Evolutionary conservation across 2,113 vertebrate genomes (phyloP).

Genomic region (Antechinus stuartii): DNA sequence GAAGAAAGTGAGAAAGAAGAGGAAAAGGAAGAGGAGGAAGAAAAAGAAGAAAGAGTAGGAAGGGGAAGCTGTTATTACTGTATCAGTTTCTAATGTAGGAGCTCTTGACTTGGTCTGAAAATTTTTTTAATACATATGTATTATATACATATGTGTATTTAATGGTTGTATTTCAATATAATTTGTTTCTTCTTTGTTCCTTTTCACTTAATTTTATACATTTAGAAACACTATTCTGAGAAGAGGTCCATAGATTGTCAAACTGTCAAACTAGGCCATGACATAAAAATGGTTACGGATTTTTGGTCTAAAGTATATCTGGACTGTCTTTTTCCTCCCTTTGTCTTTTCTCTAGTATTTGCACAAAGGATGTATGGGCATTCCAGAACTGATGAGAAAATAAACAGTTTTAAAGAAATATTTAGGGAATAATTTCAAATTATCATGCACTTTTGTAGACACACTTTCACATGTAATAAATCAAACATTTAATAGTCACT

Average conservation of each 20-base stretch:
- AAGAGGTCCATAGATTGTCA: not conserved
- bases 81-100: not conserved
- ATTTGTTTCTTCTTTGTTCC: not conserved
- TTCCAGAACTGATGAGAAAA: not conserved
- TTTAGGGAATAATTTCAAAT: not conserved
- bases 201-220: not conserved
- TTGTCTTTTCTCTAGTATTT: not conserved
- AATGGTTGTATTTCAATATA: not conserved
- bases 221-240: not conserved
- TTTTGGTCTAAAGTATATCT: not conserved
- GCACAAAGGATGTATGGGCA: not conserved
- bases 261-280: not conserved
- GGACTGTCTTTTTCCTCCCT: not conserved
- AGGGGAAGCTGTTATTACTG: not conserved
- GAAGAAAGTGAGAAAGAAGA: too few relatives aligned
- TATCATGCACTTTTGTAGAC: not conserved
- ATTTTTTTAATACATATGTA: not conserved
- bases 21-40: too few relatives aligned
- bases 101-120: not conserved
- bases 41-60: not conserved
- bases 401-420: not conserved
- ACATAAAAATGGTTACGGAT: not conserved
- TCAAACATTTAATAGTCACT: not conserved
- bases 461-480: not conserved
- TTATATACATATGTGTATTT: not conserved